Evolutionary conservation across 2,113 vertebrate species (phyloP).

Genomic region (Scatophagus argus): DNA sequence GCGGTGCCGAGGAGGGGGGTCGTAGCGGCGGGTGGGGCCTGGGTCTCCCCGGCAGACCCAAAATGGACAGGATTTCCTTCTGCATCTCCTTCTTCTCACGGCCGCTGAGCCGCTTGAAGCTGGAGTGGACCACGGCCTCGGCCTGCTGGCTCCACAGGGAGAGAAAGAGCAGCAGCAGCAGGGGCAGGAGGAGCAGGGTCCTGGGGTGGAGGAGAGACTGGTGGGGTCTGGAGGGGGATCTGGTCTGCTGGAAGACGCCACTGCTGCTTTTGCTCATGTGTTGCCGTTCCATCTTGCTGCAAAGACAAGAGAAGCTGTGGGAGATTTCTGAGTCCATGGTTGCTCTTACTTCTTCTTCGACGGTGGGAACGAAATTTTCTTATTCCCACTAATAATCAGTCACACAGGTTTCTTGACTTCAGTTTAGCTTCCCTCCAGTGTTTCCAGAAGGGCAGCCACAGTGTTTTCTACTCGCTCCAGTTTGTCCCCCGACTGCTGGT

Average conservation of each 20-base stretch:
- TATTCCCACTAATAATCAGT: neutral
- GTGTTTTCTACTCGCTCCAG: neutral
- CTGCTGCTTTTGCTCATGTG: neutral
- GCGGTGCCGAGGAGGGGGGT: conserved; percentile 90
- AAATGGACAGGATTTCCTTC: conserved; percentile 91
- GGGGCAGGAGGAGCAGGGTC: conserved; percentile 60
- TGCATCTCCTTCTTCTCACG: conserved; percentile 93
- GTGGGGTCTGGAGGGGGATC: neutral
- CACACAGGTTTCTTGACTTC: neutral
- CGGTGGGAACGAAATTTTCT: neutral
- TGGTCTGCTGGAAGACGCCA: neutral
- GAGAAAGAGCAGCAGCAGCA: conserved; percentile 74
- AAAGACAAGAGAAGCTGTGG: conserved; percentile 30
- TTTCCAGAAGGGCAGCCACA: conserved; percentile 8
- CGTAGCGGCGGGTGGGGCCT: conserved; percentile 83
- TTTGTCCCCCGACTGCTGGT: conserved; percentile 2
- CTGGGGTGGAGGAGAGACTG: conserved; percentile 34
- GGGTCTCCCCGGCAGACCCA: conserved; percentile 88
- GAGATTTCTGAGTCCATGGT: conserved; percentile 39
- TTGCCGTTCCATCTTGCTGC: conserved; percentile 8
- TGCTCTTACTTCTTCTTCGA: neutral
- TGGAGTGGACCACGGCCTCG: conserved; percentile 84
- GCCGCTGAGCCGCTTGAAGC: conserved; percentile 87
- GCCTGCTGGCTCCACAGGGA: conserved; percentile 80
- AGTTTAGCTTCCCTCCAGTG: conserved; percentile 2